phyloP scores from a whole-genome alignment of 2,888 invertebrate genomes.

The Tanypteryx hageni region DNA sequence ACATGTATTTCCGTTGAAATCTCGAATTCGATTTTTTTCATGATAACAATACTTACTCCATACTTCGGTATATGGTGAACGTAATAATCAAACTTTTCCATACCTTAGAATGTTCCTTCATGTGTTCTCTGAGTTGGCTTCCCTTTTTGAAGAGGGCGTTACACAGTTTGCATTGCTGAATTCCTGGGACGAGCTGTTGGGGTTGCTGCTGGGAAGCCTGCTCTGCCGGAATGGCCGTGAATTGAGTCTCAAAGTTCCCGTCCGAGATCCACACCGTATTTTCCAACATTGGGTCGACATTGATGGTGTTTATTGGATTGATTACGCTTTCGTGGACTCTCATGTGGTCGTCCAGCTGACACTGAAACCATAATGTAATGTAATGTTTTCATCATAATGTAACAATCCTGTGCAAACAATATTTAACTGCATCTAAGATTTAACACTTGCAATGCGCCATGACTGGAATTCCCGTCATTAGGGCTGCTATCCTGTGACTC shows the following conservation, averaged over 20 bases:
- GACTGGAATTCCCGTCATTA: no score
- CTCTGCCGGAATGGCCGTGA: background rate
- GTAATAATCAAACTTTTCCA: constrained; percentile 68
- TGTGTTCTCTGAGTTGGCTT: constrained; percentile 76
- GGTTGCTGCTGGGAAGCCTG: background rate
- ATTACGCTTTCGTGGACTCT: constrained; percentile 73
- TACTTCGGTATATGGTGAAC: no score
- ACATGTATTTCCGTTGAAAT: no score
- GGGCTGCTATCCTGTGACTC: no score
- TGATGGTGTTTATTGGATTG: constrained; percentile 67
- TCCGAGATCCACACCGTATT: background rate
- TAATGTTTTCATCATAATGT: no score
- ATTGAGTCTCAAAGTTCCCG: background rate
- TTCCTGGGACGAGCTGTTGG: background rate
- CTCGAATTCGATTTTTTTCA: no score
- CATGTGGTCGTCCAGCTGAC: constrained; percentile 77
- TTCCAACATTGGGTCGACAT: background rate
- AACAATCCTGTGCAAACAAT: no score
- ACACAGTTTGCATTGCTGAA: background rate
- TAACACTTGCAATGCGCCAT: no score
- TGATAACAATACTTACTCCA: no score
- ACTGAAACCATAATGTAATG: constrained; percentile 74
- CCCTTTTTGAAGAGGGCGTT: constrained; percentile 70
- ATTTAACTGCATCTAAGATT: no score
- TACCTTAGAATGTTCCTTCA: constrained; percentile 79